phyloP scores from a whole-genome alignment of 2,888 invertebrate species.

The Agrilus cyanescens region DNA sequence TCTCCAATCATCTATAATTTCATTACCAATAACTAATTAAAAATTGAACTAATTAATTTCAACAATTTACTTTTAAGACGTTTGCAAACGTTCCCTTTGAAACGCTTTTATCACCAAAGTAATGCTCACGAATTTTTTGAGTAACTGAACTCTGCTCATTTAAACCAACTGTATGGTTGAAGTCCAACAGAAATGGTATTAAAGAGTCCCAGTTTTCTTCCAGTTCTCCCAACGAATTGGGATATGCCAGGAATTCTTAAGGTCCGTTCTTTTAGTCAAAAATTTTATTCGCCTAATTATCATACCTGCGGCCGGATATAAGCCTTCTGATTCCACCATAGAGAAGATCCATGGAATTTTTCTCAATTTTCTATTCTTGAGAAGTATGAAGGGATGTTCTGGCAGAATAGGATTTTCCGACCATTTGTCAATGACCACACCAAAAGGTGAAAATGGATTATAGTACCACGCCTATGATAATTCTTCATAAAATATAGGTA shows the following conservation, averaged over 20 bases:
- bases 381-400: conserved; percentile 50
- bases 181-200: conserved; percentile 32
- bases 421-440: conserved; percentile 53
- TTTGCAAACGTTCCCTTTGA: conserved; percentile 21
- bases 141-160: conserved; percentile 19
- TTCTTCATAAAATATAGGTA: not conserved
- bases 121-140: conserved; percentile 27
- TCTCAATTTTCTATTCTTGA: conserved; percentile 47
- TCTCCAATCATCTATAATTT: conserved; percentile 47
- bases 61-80: conserved; percentile 20
- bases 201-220: conserved; percentile 29
- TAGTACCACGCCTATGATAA: conserved; percentile 43
- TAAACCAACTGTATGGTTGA: conserved; percentile 27
- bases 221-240: conserved; percentile 23
- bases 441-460: conserved; percentile 61
- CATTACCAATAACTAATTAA: conserved; percentile 1
- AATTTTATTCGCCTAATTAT: not conserved
- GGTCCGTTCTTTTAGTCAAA: conserved; percentile 3
- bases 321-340: conserved; percentile 58
- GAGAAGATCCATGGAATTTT: conserved; percentile 59
- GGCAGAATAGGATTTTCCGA: conserved; percentile 50
- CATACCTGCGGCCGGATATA: conserved; percentile 57
- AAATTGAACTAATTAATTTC: not conserved
- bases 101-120: conserved; percentile 26
- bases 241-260: conserved; percentile 27